Conservation (phyloP, 2,797 vertebrate species). For the Kryptopterus vitreolus region DNA sequence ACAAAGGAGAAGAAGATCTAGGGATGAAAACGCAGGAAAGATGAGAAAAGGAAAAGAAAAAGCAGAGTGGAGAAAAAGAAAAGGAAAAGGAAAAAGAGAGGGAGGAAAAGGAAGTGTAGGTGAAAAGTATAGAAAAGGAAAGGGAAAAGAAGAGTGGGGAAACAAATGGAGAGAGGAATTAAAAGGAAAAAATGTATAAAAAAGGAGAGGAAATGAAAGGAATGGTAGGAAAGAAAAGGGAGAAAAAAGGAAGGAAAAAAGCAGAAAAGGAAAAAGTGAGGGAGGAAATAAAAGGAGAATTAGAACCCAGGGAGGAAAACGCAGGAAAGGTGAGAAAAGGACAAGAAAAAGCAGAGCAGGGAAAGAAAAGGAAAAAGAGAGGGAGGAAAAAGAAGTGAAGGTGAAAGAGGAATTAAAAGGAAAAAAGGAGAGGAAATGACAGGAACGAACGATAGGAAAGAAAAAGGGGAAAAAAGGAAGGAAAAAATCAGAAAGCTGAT, state of each 20-base stretch:
- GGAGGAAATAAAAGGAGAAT: too few species aligned
- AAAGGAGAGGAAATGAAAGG: background rate
- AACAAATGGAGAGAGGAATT: background rate
- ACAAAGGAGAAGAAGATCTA: background rate
- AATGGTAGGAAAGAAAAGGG: too few species aligned
- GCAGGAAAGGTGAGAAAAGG: background rate
- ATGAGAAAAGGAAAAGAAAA: too few species aligned
- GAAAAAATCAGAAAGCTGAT: background rate
- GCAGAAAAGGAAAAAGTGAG: too few species aligned
- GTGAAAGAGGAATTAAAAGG: too few species aligned
- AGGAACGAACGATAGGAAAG: background rate
- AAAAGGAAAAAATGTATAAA: too few species aligned
- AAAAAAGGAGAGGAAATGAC: background rate
- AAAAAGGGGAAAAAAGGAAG: background rate
- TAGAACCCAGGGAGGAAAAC: too few species aligned
- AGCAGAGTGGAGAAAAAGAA: too few species aligned
- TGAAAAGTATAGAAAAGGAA: background rate
- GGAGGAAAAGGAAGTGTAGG: too few species aligned
- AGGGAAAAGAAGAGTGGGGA: background rate
- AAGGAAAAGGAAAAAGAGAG: too few species aligned
- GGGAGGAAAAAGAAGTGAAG: background rate
- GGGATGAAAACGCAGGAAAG: too few species aligned
- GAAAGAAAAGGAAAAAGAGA: background rate
- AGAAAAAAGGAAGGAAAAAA: too few species aligned
- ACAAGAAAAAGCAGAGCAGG: background rate